Evolutionary conservation across 2,113 vertebrate species (phyloP), one percentile per base, ranked within the genome.

Genomic region (Asarcornis scutulata): DNA sequence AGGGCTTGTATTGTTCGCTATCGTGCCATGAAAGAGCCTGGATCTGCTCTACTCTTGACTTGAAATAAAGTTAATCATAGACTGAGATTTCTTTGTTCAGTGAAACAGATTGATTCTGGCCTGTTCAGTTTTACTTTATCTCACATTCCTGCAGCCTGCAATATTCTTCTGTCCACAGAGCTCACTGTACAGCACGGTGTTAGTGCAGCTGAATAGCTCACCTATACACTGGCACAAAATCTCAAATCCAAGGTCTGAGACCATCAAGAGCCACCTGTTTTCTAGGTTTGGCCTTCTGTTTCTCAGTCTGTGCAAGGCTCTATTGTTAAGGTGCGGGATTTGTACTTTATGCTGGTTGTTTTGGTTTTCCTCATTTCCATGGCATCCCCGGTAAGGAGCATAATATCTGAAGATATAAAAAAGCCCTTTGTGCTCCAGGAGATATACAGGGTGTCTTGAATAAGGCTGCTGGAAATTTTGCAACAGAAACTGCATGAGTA

Each of bases 61-160:
- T 18, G 68, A 66, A 92, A 64, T 66, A 50, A 85, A 84, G 71
- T 88, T 87, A 88, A 93, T 89, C 29, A 22, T 29, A 94, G 74
- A 86, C 62, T 60, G 46, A 85, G 25, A 53, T 60, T 75, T 88
- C 73, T 95, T 95, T 87, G 50, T 84, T 86, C 26, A 59, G 36
- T 52, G 64, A 81, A 88, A 36, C 16, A 67, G 36, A 66, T 21
- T 31, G 66, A 73, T 93, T 73, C n/a, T 75, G n/a, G 38, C 29
- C 63, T 34, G 26, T 53, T 55, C 40, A 71, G 3, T 67, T 83
- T 68, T 59, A 15, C 38, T 62, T 81, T 83, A 86, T 64, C 75
- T 80, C 55, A 53, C 67, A 53, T 89, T 59, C 38, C 46, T 82
- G 40, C 36, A 26, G 50, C 68, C 32, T 77, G 58, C 22, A 16